A percentile compares a stretch with the other conserved stretches of the same genome.
These are phyloP conservation scores for Cyclina sinensis DNA, from an alignment of 1,140 invertebrate genomes.

Conservation along the genomic window DNA sequence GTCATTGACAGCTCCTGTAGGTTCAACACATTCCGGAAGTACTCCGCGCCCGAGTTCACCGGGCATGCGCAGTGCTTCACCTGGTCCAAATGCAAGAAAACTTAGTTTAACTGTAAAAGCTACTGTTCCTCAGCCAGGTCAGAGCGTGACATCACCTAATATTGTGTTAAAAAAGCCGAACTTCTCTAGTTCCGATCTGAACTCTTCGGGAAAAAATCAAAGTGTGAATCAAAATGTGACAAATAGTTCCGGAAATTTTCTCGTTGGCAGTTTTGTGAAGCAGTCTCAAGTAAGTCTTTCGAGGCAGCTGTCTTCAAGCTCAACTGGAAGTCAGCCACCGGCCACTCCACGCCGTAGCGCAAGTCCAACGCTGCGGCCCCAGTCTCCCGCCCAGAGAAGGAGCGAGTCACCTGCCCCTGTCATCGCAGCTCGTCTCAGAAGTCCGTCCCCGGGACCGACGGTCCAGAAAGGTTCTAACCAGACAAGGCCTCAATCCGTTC, in stretches of 20 bases:
- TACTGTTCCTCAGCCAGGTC: conserved; percentile 57
- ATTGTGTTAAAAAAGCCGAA: conserved; percentile 27
- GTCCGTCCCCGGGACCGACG: conserved; percentile 63
- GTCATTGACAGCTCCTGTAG: conserved; percentile 47
- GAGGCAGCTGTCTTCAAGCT: conserved; percentile 40
- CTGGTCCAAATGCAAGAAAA: conserved; percentile 72
- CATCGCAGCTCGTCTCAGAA: conserved; percentile 61
- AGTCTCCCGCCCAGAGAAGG: conserved; percentile 49
- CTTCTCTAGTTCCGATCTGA: conserved; percentile 51
- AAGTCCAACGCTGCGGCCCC: conserved; percentile 41
- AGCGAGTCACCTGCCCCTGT: conserved; percentile 63
- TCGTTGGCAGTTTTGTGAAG: conserved; percentile 55
- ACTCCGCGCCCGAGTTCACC: conserved; percentile 69
- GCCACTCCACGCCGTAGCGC: conserved; percentile 19
- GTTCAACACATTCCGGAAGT: conserved; percentile 57
- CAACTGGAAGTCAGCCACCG: conserved; percentile 10
- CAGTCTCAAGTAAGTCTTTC: conserved; percentile 50
- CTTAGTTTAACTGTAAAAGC: conserved; percentile 52
- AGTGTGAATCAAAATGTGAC: conserved; percentile 17
- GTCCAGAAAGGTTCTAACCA: conserved; percentile 33
- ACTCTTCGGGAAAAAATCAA: conserved; percentile 34
- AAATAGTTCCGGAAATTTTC: conserved; percentile 47
- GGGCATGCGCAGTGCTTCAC: conserved; percentile 75
- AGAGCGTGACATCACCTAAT: conserved; percentile 48
- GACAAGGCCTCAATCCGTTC: conserved; percentile 48